A percentile compares a stretch with the other conserved stretches of the same genome.
phyloP scores from a whole-genome alignment of 2,888 invertebrate genomes.

The Melipona bicolor region DNA sequence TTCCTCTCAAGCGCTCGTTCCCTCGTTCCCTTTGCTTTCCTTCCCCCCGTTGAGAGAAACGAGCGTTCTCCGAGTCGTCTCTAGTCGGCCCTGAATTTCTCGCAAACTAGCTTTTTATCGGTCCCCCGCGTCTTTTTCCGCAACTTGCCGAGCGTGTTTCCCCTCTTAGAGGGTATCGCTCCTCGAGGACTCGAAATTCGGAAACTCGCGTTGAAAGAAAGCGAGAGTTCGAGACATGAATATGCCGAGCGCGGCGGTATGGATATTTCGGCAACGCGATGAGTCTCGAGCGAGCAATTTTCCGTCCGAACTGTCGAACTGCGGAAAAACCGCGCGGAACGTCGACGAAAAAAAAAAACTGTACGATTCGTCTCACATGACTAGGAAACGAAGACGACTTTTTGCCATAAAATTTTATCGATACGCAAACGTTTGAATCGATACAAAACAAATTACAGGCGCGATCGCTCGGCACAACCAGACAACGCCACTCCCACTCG shows the following conservation, averaged over 20 bases:
- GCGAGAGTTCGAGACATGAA: neutral
- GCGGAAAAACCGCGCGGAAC: too few relatives aligned
- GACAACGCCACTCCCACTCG: too few relatives aligned
- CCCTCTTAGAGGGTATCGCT: neutral
- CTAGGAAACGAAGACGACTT: too few relatives aligned
- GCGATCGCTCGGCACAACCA: too few relatives aligned
- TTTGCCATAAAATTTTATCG: too few relatives aligned
- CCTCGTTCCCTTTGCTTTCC: neutral
- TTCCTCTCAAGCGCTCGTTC: conserved; percentile 6
- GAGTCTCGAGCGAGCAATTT: neutral
- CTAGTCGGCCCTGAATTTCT: conserved; percentile 5
- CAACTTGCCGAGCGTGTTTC: neutral
- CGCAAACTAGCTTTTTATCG: conserved; percentile 29
- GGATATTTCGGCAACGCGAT: neutral
- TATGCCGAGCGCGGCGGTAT: neutral
- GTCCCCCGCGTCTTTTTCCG: neutral
- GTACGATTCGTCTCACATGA: too few relatives aligned
- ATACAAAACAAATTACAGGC: too few relatives aligned
- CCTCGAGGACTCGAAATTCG: neutral
- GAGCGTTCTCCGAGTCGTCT: conserved; percentile 14
- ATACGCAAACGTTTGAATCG: too few relatives aligned
- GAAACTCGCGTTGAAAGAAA: neutral
- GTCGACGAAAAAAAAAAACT: too few relatives aligned
- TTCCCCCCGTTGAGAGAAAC: neutral
- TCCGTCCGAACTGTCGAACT: neutral